Evolutionary conservation across 2,797 vertebrate species (phyloP), one percentile per base, ranked within the genome.

Genomic region (Helostoma temminkii): DNA sequence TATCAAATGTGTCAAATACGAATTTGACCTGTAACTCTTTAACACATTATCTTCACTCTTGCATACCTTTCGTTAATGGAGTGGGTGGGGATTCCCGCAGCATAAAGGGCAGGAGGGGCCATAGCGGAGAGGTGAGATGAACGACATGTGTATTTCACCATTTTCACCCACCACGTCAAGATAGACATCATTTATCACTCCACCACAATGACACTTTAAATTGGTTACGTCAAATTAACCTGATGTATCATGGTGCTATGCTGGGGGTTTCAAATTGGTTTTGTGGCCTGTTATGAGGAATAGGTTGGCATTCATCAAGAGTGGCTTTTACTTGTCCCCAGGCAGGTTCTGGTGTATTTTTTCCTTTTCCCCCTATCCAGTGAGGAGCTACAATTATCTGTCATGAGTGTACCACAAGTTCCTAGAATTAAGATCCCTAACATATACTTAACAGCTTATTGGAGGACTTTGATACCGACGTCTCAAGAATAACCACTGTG

Each of bases 171-270:
- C 74, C 77, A 75, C 28, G 82, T 88, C 85, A 89, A 34, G 64
- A 56, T n/a, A 56, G 58, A 25, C 4, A 22, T 76, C 70, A 85
- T 92, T 69, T 62, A 82, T 93, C 88, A 89, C 74, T 59, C 49
- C 42, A 48, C 63, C 64, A 77, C 83, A 71, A 78, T 85, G 87
- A 86, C 88, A 89, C 77, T 79, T 85, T 75, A 91, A 92, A 93
- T 91, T 87, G 81, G 85, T 91, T 93, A 87, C 72, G 81, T 93
- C 89, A 93, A 90, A 93, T 93, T 88, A 93, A 90, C 76, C 87
- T 89, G 87, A 92, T 92, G 87, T 89, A 92, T 92, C 87, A 87
- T 75, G 65, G 72, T 47, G 15, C 56, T 81, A 74, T 76, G 73
- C 88, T 65, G 82, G 80, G 75, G 56, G 60, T 56, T 86, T 90